Evolutionary conservation across 1,140 invertebrate species (phyloP), one percentile per base, ranked within the genome.

Genomic region (Penaeus japonicus): DNA sequence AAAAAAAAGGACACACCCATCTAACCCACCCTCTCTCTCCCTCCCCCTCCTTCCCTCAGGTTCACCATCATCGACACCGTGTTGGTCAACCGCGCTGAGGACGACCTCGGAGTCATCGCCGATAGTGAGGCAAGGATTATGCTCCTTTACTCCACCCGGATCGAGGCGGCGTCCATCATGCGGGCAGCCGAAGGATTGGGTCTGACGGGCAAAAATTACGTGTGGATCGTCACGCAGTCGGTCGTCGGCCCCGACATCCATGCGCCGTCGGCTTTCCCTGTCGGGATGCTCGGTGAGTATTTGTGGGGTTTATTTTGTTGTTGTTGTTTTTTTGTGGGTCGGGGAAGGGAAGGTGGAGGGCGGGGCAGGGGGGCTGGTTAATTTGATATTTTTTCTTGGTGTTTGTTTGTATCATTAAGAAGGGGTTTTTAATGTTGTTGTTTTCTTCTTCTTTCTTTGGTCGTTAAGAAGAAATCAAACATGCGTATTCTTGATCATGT

Each of bases 151-250:
- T 97, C 96, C 62, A 98, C 96, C 18, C 94, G 89, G 35, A 65
- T 75, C 12, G 89, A 91, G 65, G 97, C 97, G 0, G 95, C 95
- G 30, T 94, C 95, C 84, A 99, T 99, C 54, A 93, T 99, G 75
- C 94, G 94, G 1, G 95, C 95, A 20, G 98, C 98, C 3, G 94
- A 94, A 84, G 95, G 96, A 90, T 94, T 97, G 89, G 96, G 97
- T 89, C 95, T 99, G 65, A 98, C 97, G 0, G 97, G 97, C 3
- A 96, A 97, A 92, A 98, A 98, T 92, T 99, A 98, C 92, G 97
- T 99, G 12, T 99, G 98, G 98, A 97, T 99, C 77, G 97, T 98
- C 0, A 98, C 97, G n/a, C 97, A 98, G 92, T 97, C 96, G 91
- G 97, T 98, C 70, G 96, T 99, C 59, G 97, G 92, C 95, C 91